phyloP scores from a whole-genome alignment of 2,888 invertebrate species.

The Drosophila hawaiiensis region DNA sequence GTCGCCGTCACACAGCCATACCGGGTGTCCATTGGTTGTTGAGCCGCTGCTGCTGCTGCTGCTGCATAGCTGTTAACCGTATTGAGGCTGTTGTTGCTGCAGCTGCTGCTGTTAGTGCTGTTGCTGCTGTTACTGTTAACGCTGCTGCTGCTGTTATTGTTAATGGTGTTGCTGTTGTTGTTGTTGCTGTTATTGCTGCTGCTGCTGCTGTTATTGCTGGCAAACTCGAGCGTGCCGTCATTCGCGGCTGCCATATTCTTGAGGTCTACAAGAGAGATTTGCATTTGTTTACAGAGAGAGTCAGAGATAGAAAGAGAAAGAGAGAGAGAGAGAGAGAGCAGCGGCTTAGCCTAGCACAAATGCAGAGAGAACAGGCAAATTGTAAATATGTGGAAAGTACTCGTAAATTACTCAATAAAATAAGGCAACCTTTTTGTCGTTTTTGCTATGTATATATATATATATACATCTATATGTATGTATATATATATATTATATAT shows the following conservation, averaged over 20 bases:
- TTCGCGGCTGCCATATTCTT: constrained; percentile 84
- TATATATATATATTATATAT: constrained; percentile 29
- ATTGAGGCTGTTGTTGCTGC: constrained; percentile 33
- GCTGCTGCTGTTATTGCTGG: constrained; percentile 60
- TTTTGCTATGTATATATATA: constrained; percentile 40
- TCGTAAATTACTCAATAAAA: constrained; percentile 21
- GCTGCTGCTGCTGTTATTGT: constrained; percentile 42
- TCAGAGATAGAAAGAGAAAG: constrained; percentile 9
- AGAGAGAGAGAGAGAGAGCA: constrained; percentile 16
- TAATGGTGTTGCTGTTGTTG: constrained; percentile 45
- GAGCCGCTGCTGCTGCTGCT: constrained; percentile 20
- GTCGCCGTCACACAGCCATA: constrained; percentile 56
- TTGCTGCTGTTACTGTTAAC: constrained; percentile 33
- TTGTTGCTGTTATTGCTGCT: constrained; percentile 46
- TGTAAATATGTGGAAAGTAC: neutral
- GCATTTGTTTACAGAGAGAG: constrained; percentile 34
- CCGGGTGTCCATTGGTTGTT: constrained; percentile 56
- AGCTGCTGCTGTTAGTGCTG: constrained; percentile 34
- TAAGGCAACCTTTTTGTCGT: constrained; percentile 16
- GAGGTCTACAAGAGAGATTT: constrained; percentile 81
- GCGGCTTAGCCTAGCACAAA: constrained; percentile 63
- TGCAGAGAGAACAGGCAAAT: constrained; percentile 60
- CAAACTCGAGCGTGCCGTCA: constrained; percentile 82
- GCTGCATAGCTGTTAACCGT: constrained; percentile 40
- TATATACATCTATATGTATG: constrained; percentile 52